Conservation (phyloP, 1,140 invertebrate genomes). For the Holcopasites calliopsidis region DNA sequence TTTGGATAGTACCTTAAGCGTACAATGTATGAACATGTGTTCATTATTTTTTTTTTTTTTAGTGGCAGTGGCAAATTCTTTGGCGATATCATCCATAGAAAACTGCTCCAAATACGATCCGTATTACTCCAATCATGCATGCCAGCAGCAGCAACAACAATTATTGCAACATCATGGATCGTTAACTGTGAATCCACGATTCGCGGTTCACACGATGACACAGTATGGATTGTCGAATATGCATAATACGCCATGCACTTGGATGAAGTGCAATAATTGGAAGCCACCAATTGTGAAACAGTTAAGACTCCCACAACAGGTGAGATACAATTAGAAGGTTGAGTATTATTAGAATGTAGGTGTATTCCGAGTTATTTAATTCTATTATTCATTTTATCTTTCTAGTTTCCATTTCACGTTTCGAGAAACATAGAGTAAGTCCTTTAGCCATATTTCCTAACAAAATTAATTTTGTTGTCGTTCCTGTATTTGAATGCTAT, state of each 20-base stretch:
- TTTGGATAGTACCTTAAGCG: background rate
- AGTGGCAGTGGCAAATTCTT: slow-evolving; percentile 68
- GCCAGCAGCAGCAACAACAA: slow-evolving; percentile 64
- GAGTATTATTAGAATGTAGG: background rate
- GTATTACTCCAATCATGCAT: slow-evolving; percentile 62
- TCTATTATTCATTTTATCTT: background rate
- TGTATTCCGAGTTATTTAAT: background rate
- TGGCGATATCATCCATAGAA: slow-evolving; percentile 54
- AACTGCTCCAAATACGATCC: slow-evolving; percentile 58
- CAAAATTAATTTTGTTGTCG: background rate
- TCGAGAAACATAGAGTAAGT: slow-evolving; percentile 38
- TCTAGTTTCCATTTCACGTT: slow-evolving; percentile 26
- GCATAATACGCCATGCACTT: slow-evolving; percentile 39
- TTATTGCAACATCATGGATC: slow-evolving; percentile 60
- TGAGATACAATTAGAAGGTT: slow-evolving; percentile 27
- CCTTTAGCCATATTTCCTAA: background rate
- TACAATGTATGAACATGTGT: slow-evolving; percentile 16
- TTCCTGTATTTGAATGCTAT: background rate
- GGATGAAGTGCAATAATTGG: slow-evolving; percentile 57
- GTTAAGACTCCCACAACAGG: slow-evolving; percentile 57
- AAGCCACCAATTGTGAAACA: slow-evolving; percentile 58
- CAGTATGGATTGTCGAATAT: slow-evolving; percentile 40
- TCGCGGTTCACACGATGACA: slow-evolving; percentile 36
- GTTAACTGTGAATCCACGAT: slow-evolving; percentile 52
- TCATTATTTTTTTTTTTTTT: slow-evolving; percentile 41